Conservation (phyloP, 1,140 invertebrate species). For the Trichogramma pretiosum region DNA sequence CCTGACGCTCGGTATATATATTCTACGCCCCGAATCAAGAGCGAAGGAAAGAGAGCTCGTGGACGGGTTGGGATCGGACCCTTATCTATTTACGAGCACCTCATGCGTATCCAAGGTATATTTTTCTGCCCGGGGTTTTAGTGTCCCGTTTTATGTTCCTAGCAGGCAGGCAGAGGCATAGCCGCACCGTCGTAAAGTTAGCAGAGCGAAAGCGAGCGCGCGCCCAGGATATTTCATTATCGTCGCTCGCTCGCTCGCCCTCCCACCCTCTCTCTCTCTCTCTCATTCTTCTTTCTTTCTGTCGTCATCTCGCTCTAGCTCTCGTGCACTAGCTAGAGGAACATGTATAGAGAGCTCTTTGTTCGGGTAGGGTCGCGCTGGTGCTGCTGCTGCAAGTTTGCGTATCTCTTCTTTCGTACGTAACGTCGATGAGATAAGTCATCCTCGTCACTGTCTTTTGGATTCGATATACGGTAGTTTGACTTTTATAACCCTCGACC, state of each 20-base stretch:
- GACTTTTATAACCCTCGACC: no score
- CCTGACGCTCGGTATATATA: no score
- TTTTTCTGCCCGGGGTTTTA: constrained; percentile 17
- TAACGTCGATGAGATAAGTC: constrained; percentile 31
- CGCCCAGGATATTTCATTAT: constrained; percentile 18
- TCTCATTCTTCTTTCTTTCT: neutral
- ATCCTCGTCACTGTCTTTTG: no score
- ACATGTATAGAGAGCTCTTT: no score
- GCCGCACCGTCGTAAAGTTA: constrained; percentile 37
- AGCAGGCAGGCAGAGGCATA: neutral
- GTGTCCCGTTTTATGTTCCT: constrained; percentile 19
- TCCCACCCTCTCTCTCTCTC: neutral
- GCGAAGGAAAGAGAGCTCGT: no score
- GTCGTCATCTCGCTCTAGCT: neutral
- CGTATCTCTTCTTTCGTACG: no score
- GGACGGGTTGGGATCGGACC: no score
- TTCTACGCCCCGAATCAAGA: no score
- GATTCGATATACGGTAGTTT: no score
- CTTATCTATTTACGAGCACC: constrained; percentile 16
- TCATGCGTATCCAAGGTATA: neutral
- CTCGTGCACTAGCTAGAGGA: neutral
- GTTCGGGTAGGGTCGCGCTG: no score
- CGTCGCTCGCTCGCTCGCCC: constrained; percentile 13
- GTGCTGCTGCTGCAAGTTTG: no score
- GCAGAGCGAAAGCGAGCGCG: constrained; percentile 23